Percentiles rank a stretch among this genome's conserved stretches.
Evolutionary conservation across 2,113 vertebrate species (phyloP).

Genomic region (Pteropus alecto): DNA sequence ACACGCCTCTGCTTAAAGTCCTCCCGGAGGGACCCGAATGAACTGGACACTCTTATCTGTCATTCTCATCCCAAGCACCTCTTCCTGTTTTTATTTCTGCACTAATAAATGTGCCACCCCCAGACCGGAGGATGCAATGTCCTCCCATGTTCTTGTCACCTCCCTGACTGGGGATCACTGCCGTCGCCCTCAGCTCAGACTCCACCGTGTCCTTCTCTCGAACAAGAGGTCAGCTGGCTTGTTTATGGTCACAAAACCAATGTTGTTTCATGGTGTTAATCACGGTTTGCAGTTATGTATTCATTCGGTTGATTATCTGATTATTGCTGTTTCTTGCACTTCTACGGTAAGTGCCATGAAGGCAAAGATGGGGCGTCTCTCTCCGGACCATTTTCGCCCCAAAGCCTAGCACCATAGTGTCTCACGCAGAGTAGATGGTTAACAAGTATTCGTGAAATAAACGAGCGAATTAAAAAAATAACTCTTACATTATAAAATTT

Average conservation of each 20-base stretch:
- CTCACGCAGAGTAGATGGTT: not conserved
- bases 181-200: too few species aligned
- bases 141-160: not conserved
- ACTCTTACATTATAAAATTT: not conserved
- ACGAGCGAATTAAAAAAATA: not conserved
- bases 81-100: too few species aligned
- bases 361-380: not conserved
- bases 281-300: fast-evolving
- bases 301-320: too few species aligned
- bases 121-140: fast-evolving
- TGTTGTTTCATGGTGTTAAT: not conserved
- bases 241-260: fast-evolving
- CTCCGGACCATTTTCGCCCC: not conserved
- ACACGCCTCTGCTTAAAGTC: too few species aligned
- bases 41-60: not conserved
- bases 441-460: fast-evolving
- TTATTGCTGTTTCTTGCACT: not conserved
- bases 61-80: too few species aligned
- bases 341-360: not conserved
- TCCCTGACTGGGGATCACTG: fast-evolving
- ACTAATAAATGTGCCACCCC: not conserved
- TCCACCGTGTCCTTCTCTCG: not conserved
- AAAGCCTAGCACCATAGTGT: not conserved
- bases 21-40: too few species aligned
- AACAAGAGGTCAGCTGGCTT: not conserved